These are phyloP conservation scores for Scaptomyza parva DNA, from an alignment of 2,888 invertebrate species.

Conservation along the genomic window DNA sequence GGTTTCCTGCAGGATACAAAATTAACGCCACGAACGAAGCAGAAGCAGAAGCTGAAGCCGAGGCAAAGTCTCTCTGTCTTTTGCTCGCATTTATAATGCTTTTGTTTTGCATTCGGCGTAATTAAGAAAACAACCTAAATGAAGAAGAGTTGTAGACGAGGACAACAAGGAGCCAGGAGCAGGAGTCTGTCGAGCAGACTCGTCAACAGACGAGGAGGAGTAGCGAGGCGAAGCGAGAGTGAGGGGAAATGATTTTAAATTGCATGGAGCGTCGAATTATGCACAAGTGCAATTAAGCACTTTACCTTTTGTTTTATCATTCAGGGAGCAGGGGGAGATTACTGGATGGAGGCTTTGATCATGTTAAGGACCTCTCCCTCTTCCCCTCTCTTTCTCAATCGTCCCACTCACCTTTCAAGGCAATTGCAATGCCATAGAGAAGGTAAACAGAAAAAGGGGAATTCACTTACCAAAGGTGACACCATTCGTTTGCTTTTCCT, in stretches of 20 bases:
- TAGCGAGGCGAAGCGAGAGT: too few species aligned
- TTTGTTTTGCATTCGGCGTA: conserved; percentile 73
- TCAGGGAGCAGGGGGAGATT: not conserved
- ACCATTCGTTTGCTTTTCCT: conserved; percentile 83
- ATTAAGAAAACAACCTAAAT: conserved; percentile 74
- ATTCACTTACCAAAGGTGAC: conserved; percentile 83
- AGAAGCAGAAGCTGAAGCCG: not conserved
- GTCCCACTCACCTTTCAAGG: not conserved
- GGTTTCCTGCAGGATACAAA: conserved; percentile 57
- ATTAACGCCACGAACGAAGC: conserved; percentile 50
- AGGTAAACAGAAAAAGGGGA: accelerated
- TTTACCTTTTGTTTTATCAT: conserved; percentile 37
- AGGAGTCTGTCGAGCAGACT: conserved; percentile 20
- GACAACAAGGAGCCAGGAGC: conserved; percentile 7
- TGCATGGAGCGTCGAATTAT: conserved; percentile 65
- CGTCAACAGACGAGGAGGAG: conserved; percentile 21
- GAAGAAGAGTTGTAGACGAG: too few species aligned
- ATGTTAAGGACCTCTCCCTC: conserved; percentile 42
- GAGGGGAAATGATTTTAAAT: conserved; percentile 35
- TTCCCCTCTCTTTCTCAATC: not conserved
- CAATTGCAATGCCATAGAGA: conserved; percentile 34
- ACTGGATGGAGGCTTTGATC: conserved; percentile 58
- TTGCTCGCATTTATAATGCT: conserved; percentile 61
- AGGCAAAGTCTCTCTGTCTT: conserved; percentile 27
- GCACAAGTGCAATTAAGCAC: conserved; percentile 82